Evolutionary conservation across 2,113 vertebrate species (phyloP), one percentile per base, ranked within the genome.

Genomic region (Chamaetylas fuelleborni): DNA sequence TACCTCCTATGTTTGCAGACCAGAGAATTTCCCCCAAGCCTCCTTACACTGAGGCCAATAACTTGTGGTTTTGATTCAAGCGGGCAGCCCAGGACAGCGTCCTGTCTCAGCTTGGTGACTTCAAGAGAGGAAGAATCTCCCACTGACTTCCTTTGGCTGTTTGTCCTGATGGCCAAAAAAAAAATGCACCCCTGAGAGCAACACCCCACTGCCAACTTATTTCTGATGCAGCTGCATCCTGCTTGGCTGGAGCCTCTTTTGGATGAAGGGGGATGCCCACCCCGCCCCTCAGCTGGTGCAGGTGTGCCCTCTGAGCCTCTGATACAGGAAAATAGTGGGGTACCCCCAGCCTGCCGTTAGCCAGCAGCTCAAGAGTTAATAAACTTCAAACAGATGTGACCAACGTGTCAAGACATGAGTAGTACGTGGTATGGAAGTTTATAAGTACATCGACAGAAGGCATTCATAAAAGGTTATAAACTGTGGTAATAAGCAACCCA

Each of bases 401-500:
- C 90, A 88, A 95, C 90, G 60, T 95, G 95, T 96, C 93, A 97
- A 92, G 91, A 93, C 95, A 95, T 5, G 94, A 94, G 87, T 82
- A 87, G 91, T 91, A 91, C 50, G 81, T 95, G 91, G 94, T 93
- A 69, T 90, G 93, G 95, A 92, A 93, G 93, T 95, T 97, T 94
- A 90, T 95, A 95, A 97, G 91, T 53, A 80, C 87, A 72, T 92
- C 42, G 5, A 92, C 93, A 95, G 93, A 86, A 91, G 87, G 87
- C 87, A 92, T 97, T 97, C 93, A 95, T 97, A 93, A 96, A 95
- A 92, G 93, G 91, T 94, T 94, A 95, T 93, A 95, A 91, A 95
- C 91, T 34, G 8, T 72, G 90, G 94, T 96, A 95, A 95, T 95
- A 93, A 94, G 95, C 95, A 95, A 95, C 94, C 94, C 90, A 90